Conservation (phyloP, 2,797 vertebrate genomes). For the Tokudaia tokunoshimensis region DNA sequence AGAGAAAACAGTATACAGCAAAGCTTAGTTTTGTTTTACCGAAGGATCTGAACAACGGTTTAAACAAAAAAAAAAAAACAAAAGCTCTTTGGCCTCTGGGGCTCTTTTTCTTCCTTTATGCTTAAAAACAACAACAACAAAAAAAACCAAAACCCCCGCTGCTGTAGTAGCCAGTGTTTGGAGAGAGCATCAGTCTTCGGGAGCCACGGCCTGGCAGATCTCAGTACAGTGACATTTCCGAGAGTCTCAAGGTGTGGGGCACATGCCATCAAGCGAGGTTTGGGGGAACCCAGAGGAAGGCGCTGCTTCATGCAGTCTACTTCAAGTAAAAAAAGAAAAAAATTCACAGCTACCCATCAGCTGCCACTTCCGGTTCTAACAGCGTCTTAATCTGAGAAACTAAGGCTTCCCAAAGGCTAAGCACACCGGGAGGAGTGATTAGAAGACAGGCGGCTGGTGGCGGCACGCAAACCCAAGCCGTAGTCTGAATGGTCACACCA, state of each 20-base stretch:
- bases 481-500: constrained; percentile 81
- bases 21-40: constrained; percentile 82
- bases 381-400: constrained; percentile 87
- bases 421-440: constrained; percentile 69
- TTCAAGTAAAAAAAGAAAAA: constrained; percentile 89
- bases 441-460: constrained; percentile 81
- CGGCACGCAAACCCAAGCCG: constrained; percentile 72
- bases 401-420: constrained; percentile 81
- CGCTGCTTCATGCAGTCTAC: constrained; percentile 81
- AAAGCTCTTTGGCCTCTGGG: constrained; percentile 67
- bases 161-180: constrained; percentile 83
- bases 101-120: constrained; percentile 62
- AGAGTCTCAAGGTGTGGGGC: constrained; percentile 86
- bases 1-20: constrained; percentile 83
- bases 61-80: not conserved
- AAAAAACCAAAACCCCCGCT: not conserved
- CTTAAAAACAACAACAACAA: constrained; percentile 67
- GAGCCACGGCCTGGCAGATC: constrained; percentile 78
- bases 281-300: constrained; percentile 78
- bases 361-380: constrained; percentile 83
- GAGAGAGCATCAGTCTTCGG: constrained; percentile 64
- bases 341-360: constrained; percentile 87
- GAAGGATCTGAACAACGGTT: constrained; percentile 70
- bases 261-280: constrained; percentile 82
- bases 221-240: constrained; percentile 77